Base-by-base conservation (phyloP, 2,797 vertebrate genomes). In the Peromyscus eremicus region DNA sequence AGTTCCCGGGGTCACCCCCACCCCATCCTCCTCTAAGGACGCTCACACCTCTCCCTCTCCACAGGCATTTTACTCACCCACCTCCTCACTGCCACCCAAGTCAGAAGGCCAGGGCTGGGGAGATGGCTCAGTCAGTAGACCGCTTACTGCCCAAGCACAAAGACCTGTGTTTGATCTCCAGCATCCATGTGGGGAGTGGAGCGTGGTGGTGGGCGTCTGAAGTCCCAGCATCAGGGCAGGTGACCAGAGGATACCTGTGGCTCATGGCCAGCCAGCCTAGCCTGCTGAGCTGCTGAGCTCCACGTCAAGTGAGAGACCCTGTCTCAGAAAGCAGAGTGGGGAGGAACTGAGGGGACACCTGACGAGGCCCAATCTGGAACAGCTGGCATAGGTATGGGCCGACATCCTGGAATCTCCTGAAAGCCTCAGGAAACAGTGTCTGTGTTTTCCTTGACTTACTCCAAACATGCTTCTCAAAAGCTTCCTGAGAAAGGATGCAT, bases 371-470 rank as follows among this genome's bases (percentile, higher is more conserved):
- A 27, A 25, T 55, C 32, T 25, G 37, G 80, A 91, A 89, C 13
- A 57, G 12, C 37, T 68, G 34, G 25, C 70, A 46, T 43, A 5
- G 55, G 11, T n/a, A 12, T 49, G 27, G 27, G 10, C 40, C 60
- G 43, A 89, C 75, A 89, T 66, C 37, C 82, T 34, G 29, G 23
- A 83, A 66, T 89, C 23, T 75, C 66, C 60, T n/a, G 55, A 79
- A 75, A 71, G 52, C 66, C 46, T 66, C 66, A 19, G 46, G 34
- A 66, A 49, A 34, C 23, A 34, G 57, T 21, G 62, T 81, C 32
- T 94, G 46, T 40, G 14, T 94, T 95, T 62, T 49, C 76, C 52
- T 89, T 92, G 27, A 40, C 96, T 91, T 79, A 40, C 37, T 57
- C 21, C 29, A 29, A 85, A 4, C 5, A 21, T 1, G 1, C 77